These are phyloP conservation scores for Conus betulinus DNA, from an alignment of 1,140 invertebrate species.

Conservation along the genomic window DNA sequence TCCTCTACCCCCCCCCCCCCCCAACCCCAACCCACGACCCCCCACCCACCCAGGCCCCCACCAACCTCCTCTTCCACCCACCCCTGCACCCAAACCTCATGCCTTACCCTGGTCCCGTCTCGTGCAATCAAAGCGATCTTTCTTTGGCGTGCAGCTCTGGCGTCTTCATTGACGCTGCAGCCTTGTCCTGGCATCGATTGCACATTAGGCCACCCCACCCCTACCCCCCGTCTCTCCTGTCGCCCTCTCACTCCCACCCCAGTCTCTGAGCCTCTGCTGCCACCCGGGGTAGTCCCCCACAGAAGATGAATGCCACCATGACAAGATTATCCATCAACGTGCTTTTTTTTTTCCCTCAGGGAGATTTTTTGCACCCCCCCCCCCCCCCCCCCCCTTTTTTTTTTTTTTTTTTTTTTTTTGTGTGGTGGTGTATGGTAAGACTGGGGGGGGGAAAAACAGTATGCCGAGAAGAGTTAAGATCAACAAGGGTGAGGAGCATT, in stretches of 20 bases:
- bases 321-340: slow-evolving; percentile 42
- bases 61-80: not conserved
- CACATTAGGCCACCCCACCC: slow-evolving; percentile 1
- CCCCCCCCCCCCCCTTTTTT: no score
- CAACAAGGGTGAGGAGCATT: no score
- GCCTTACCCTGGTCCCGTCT: not conserved
- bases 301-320: slow-evolving; percentile 34
- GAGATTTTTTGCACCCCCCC: no score
- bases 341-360: not conserved
- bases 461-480: no score
- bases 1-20: no score
- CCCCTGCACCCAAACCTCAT: not conserved
- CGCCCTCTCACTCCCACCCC: not conserved
- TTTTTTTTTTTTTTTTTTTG: no score
- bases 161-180: slow-evolving; percentile 9
- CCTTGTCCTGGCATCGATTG: slow-evolving; percentile 21
- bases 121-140: slow-evolving; percentile 5
- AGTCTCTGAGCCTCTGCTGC: not conserved
- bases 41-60: not conserved
- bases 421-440: no score
- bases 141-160: not conserved
- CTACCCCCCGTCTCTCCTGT: not conserved
- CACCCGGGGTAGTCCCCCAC: slow-evolving; percentile 2
- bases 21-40: not conserved
- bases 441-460: no score